A percentile compares a stretch with the other conserved stretches of the same genome.
Conservation (phyloP, 2,888 invertebrate species). For the Dicyrtoma fusca region DNA sequence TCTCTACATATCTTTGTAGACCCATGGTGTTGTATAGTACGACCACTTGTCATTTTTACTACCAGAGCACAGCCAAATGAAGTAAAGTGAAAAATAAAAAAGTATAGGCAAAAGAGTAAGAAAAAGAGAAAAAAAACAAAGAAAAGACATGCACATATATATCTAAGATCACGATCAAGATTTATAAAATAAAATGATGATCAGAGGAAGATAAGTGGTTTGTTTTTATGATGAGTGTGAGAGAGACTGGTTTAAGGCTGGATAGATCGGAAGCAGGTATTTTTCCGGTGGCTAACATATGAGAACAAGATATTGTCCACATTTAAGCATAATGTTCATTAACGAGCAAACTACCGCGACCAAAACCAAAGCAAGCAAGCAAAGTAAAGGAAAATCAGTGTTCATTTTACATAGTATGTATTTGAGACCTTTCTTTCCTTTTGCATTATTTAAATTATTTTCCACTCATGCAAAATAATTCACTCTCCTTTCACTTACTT, state of each 20-base stretch:
- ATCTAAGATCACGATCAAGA: too few species aligned
- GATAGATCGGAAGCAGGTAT: slow-evolving; percentile 35
- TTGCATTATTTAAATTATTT: too few species aligned
- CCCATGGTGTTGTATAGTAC: too few species aligned
- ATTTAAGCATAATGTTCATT: not conserved
- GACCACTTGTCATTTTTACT: not conserved
- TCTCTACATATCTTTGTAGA: too few species aligned
- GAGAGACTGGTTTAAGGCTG: slow-evolving; percentile 16
- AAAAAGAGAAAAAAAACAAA: not conserved
- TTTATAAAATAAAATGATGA: too few species aligned
- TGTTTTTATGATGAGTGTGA: not conserved
- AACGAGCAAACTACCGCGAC: slow-evolving; percentile 11
- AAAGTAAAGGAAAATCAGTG: too few species aligned
- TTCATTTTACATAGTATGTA: too few species aligned
- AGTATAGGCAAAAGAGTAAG: not conserved
- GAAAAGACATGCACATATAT: not conserved
- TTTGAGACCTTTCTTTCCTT: too few species aligned
- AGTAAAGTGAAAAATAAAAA: not conserved
- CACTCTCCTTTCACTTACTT: too few species aligned
- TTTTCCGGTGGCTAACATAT: slow-evolving; percentile 35
- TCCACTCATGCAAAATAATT: too few species aligned
- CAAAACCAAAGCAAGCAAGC: not conserved
- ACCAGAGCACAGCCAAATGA: too few species aligned
- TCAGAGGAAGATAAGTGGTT: not conserved
- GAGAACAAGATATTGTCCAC: slow-evolving; percentile 14